These are phyloP conservation scores for Aramus guarauna DNA, from an alignment of 2,113 vertebrate genomes.

Conservation along the genomic window DNA sequence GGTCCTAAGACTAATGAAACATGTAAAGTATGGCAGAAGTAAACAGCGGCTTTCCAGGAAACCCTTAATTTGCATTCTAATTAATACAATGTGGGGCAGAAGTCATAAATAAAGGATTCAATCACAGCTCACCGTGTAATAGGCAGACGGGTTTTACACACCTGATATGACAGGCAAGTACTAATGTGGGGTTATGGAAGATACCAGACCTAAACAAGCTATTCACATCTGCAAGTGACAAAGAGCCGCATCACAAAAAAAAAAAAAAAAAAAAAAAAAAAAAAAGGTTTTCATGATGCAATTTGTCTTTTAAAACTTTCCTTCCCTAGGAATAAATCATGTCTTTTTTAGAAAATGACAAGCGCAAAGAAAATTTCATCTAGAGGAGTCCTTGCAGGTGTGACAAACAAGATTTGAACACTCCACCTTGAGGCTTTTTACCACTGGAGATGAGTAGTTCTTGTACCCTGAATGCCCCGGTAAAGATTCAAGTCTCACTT, in stretches of 20 bases:
- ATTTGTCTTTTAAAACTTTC: background rate
- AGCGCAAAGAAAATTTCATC: background rate
- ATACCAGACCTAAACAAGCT: background rate
- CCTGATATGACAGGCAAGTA: slow-evolving; percentile 19
- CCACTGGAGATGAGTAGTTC: background rate
- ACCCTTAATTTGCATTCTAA: slow-evolving; percentile 61
- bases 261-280: background rate
- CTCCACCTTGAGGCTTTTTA: background rate
- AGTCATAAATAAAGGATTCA: slow-evolving; percentile 60
- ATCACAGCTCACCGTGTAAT: slow-evolving; percentile 23
- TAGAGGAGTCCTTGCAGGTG: background rate
- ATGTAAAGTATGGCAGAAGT: slow-evolving; percentile 37
- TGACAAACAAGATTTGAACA: background rate
- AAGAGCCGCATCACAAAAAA: background rate
- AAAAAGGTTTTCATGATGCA: background rate
- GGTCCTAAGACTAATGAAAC: slow-evolving; percentile 58
- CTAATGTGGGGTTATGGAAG: background rate
- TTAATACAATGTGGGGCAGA: slow-evolving; percentile 42
- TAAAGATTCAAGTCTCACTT: background rate
- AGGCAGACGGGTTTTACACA: slow-evolving; percentile 27
- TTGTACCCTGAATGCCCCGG: background rate
- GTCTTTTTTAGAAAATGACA: background rate
- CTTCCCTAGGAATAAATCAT: background rate
- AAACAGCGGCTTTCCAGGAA: slow-evolving; percentile 62
- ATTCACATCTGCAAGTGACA: background rate